Base-by-base conservation (phyloP, 1,140 invertebrate genomes). In the Lepidurus packardi region DNA sequence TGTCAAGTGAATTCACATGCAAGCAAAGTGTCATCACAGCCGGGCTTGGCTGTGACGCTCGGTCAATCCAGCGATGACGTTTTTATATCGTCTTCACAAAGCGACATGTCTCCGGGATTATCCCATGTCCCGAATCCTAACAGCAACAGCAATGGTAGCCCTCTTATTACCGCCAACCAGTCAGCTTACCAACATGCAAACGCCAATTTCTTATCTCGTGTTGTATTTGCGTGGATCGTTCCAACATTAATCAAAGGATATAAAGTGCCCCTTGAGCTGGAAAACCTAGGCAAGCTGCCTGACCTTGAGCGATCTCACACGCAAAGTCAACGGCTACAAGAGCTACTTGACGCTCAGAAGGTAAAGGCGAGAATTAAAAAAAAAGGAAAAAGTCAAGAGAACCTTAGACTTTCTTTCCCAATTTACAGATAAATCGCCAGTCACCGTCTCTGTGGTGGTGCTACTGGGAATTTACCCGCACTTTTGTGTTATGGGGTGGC, bases 141-240 rank as follows among this genome's bases (percentile, higher is more conserved):
- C 13, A 65, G 21, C 6, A 65, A 16, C 16, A 8, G 13, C 6
- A 65, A 7, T 21, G 53, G 21, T 65, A 21, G 21, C 13, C 10
- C 53, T 65, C 16, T 65, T 16, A 21, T 16, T 47, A 47, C 13
- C 16, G 53, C 16, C 3, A 7, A 65, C 13, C 53, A 13, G 21
- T n/a, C 53, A 13, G 77, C 75, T 75, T 88, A 87, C 81, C 81
- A 87, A 79, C 89, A 92, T 80, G 86, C 87, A 13, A 84, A 87
- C 77, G 88, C 88, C 7, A 89, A 89, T 82, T 89, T 92, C 77
- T 89, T 90, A 79, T 92, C 91, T 0, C 91, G 90, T 84, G 87
- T 90, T 53, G 90, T 90, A 16, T 95, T 93, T 83, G 92, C 89
- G 84, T 95, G 93, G 93, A 83, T 94, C 34, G 90, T 89, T 73